A percentile compares a stretch with the other conserved stretches of the same genome.
These are phyloP conservation scores for Malaclemys terrapin DNA, from an alignment of 2,113 vertebrate genomes.

Conservation along the genomic window DNA sequence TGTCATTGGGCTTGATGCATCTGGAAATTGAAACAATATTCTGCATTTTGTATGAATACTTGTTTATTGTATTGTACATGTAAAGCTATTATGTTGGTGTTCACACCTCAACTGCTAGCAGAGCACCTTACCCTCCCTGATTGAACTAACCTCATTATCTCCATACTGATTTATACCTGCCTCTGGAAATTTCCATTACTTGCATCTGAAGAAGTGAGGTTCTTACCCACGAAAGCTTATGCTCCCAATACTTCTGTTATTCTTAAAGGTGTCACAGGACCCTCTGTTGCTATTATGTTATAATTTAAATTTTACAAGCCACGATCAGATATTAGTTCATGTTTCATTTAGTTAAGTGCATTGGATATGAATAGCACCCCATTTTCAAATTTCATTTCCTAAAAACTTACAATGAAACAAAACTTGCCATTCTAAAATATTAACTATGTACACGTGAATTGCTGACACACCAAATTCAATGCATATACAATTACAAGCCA, in stretches of 20 bases:
- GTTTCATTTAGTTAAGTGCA: background rate
- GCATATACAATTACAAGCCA: background rate
- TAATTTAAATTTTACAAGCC: fast-evolving
- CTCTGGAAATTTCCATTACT: no score
- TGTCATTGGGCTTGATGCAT: conserved; percentile 98
- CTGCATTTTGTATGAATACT: background rate
- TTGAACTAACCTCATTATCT: no score
- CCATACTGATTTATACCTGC: no score
- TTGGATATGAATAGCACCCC: no score
- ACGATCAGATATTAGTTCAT: background rate
- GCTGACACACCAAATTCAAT: background rate
- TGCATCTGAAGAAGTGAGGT: no score
- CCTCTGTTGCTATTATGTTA: fast-evolving
- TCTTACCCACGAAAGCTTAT: no score
- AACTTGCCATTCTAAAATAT: background rate
- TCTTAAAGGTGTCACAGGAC: no score
- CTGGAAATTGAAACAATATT: conserved; percentile 69
- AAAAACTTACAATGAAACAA: background rate
- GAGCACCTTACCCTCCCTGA: no score
- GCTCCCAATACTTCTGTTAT: no score
- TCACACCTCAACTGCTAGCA: no score
- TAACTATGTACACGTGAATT: background rate
- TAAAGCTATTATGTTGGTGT: fast-evolving
- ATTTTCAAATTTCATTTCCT: background rate
- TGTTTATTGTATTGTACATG: fast-evolving